Evolutionary conservation across 2,888 invertebrate species (phyloP).

Genomic region (Clistopyga incitator): DNA sequence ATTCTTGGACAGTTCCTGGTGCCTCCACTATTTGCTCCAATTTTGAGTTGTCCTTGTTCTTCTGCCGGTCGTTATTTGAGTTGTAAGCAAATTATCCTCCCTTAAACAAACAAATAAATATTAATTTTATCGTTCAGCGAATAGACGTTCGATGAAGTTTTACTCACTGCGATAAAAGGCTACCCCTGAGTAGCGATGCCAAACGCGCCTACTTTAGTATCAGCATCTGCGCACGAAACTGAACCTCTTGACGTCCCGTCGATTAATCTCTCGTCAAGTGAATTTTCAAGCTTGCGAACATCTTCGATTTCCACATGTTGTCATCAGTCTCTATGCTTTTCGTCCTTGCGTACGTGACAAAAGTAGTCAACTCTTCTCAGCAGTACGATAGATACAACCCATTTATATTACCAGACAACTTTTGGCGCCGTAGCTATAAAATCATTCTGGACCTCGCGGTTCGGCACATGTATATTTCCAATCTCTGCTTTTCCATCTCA

Average conservation of each 20-base stretch:
- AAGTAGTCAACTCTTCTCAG: not conserved
- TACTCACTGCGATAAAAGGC: not conserved
- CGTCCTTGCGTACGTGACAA: conserved; percentile 7
- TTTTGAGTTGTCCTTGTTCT: not conserved
- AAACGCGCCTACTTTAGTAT: not conserved
- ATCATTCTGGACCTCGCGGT: not conserved
- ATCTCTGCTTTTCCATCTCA: not conserved
- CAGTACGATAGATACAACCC: not conserved
- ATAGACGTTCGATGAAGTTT: not conserved
- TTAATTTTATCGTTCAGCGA: not conserved
- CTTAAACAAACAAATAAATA: conserved; percentile 5
- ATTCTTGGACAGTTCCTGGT: not conserved
- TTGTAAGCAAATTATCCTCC: not conserved
- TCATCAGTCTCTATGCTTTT: conserved; percentile 7
- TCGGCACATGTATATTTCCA: not conserved
- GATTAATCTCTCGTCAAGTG: conserved; percentile 32
- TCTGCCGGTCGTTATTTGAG: not conserved
- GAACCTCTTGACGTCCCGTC: conserved; percentile 8
- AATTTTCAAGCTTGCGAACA: conserved; percentile 18
- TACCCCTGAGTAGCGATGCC: not conserved
- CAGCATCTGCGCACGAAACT: not conserved
- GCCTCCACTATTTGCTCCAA: not conserved
- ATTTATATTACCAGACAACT: conserved; percentile 20
- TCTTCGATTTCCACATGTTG: conserved; percentile 29
- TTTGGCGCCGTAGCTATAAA: conserved; percentile 25